Conservation (phyloP, 2,888 invertebrate species). For the Dryadula phaetusa region DNA sequence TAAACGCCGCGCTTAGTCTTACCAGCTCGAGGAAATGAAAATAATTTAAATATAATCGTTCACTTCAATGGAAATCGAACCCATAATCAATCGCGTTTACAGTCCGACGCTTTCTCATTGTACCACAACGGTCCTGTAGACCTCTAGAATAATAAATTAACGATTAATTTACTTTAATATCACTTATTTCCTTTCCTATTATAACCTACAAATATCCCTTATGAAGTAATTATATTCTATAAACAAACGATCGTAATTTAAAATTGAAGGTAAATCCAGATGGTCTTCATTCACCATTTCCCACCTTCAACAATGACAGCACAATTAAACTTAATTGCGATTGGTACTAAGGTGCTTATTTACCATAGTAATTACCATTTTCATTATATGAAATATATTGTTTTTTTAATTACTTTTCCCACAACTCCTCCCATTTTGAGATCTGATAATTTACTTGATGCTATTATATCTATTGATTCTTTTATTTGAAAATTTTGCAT, state of each 20-base stretch:
- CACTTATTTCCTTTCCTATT: neutral
- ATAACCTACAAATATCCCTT: neutral
- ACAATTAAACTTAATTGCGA: slow-evolving; percentile 12
- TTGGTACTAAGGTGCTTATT: neutral
- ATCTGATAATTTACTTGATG: no score
- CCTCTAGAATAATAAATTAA: no score
- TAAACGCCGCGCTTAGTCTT: no score
- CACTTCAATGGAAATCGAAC: no score
- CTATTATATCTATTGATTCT: no score
- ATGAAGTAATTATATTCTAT: slow-evolving; percentile 14
- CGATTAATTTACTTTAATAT: neutral
- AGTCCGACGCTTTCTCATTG: no score
- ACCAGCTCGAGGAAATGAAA: no score
- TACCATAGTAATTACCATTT: neutral
- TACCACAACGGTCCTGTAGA: no score
- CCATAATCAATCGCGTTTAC: no score
- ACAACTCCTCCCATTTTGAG: no score
- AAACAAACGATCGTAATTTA: neutral
- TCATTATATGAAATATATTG: neutral
- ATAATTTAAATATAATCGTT: no score
- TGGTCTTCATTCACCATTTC: slow-evolving; percentile 4
- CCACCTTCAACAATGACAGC: slow-evolving; percentile 18
- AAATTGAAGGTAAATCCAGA: slow-evolving; percentile 17
- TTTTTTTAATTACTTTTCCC: neutral
- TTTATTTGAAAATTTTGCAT: no score